Conservation (phyloP, 92 coral and sea anemone genomes). For the Parazoanthus atlanticus region DNA sequence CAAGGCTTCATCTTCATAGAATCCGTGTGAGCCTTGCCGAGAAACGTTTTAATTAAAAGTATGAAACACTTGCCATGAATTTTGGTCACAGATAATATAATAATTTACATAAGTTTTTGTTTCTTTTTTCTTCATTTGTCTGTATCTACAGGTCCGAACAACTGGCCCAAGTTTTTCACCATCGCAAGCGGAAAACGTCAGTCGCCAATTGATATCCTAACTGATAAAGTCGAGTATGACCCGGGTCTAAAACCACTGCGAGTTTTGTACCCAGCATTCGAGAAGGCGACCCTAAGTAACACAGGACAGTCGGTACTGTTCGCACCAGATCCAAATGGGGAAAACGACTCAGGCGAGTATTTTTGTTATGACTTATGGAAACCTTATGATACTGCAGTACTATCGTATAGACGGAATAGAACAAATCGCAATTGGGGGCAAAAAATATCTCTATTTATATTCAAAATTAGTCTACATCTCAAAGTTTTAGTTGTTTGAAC, state of each 20-base stretch:
- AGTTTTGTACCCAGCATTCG: slow-evolving; percentile 49
- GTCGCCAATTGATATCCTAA: slow-evolving; percentile 85
- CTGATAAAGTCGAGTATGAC: slow-evolving; percentile 59
- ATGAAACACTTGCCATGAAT: neutral
- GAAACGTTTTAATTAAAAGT: no score
- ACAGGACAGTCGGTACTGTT: slow-evolving; percentile 47
- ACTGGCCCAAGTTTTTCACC: slow-evolving; percentile 68
- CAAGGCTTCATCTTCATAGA: no score
- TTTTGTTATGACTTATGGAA: neutral
- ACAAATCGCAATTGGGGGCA: neutral
- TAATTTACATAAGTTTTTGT: neutral
- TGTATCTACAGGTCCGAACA: slow-evolving; percentile 63
- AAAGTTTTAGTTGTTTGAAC: neutral
- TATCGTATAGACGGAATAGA: neutral
- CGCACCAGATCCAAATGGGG: slow-evolving; percentile 29
- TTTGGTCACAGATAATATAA: neutral
- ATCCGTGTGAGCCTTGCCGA: no score
- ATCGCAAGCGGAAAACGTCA: slow-evolving; percentile 74
- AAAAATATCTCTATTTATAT: neutral
- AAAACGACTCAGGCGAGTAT: slow-evolving; percentile 45
- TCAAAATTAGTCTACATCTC: no score
- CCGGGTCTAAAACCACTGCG: slow-evolving; percentile 48
- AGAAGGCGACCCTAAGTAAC: slow-evolving; percentile 32
- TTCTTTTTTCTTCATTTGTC: neutral
- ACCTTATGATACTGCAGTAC: neutral